phyloP scores from a whole-genome alignment of 2,113 vertebrate species.

The Mionectes macconnelli region DNA sequence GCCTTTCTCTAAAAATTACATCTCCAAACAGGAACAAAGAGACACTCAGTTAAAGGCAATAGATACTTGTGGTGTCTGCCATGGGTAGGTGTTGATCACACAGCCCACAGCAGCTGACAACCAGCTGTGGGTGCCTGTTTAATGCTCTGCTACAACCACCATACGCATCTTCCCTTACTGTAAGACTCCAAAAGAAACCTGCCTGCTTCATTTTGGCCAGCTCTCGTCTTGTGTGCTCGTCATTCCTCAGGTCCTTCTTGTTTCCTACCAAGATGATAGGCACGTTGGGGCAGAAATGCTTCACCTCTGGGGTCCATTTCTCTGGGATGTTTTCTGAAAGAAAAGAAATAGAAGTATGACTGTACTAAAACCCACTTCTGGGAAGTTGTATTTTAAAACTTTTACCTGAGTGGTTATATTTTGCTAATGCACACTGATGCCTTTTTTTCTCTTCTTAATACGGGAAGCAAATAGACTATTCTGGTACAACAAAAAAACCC shows the following conservation, averaged over 20 bases:
- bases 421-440: neutral
- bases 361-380: neutral
- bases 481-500: neutral
- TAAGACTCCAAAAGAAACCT: neutral
- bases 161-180: fast-evolving
- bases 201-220: slow-evolving; percentile 99
- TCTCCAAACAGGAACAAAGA: neutral
- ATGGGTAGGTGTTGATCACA: fast-evolving
- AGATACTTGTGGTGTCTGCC: neutral
- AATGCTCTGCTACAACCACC: neutral
- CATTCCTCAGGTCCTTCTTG: slow-evolving; percentile 98
- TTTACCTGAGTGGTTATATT: neutral
- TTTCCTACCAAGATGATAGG: slow-evolving; percentile 98
- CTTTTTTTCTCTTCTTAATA: neutral
- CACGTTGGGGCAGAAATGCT: slow-evolving; percentile 98
- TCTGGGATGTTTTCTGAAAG: slow-evolving; percentile 95
- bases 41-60: neutral
- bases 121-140: neutral
- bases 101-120: neutral
- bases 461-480: neutral
- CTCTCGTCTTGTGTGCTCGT: slow-evolving; percentile 95
- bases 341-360: neutral
- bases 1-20: neutral
- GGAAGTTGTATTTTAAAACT: neutral
- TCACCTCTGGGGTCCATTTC: slow-evolving; percentile 98